Evolutionary conservation across 1,140 invertebrate species (phyloP).

Genomic region (Listronotus oregonensis): DNA sequence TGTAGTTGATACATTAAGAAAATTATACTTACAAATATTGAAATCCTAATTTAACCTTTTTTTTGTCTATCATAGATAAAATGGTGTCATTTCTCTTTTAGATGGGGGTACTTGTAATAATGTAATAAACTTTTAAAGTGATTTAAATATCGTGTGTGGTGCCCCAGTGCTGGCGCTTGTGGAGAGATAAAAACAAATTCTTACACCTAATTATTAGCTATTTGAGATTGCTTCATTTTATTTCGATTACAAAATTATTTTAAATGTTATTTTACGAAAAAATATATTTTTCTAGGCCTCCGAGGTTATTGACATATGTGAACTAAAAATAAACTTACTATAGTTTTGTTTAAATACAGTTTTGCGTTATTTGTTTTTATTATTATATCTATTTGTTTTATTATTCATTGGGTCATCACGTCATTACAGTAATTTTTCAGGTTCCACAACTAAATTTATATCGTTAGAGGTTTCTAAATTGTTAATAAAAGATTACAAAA

Average conservation of each 20-base stretch:
- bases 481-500: conserved; percentile 22
- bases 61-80: too few species aligned
- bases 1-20: too few species aligned
- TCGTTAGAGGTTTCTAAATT: conserved; percentile 12
- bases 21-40: too few species aligned
- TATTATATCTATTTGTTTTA: too few species aligned
- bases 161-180: neutral
- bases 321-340: conserved; percentile 2
- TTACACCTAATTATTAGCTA: conserved; percentile 1
- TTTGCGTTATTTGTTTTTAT: too few species aligned
- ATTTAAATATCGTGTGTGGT: too few species aligned
- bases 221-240: conserved; percentile 5
- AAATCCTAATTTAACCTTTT: too few species aligned
- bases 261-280: neutral
- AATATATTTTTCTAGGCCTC: conserved; percentile 5
- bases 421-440: too few species aligned
- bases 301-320: conserved; percentile 6
- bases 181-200: neutral
- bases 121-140: neutral
- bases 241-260: conserved; percentile 5
- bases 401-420: too few species aligned
- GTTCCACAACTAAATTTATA: too few species aligned
- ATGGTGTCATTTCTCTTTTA: neutral
- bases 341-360: too few species aligned
- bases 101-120: neutral